These are phyloP conservation scores for Autographa gamma DNA, from an alignment of 2,888 invertebrate genomes.

Conservation along the genomic window DNA sequence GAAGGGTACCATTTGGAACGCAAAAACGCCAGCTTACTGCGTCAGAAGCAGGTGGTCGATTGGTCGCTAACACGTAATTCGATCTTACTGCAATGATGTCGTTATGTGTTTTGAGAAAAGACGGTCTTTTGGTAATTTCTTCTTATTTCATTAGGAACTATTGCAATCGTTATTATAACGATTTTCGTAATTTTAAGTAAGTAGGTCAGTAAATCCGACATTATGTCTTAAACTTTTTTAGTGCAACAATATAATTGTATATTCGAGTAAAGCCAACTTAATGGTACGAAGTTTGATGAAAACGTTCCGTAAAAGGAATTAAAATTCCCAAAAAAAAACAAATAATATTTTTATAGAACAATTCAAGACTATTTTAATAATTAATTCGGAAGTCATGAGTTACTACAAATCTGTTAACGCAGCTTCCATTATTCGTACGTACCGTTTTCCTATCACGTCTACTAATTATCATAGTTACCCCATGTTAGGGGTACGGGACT, in stretches of 20 bases:
- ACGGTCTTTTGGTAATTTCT: not conserved
- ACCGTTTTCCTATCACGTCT: conserved; percentile 3
- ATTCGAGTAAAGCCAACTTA: no score
- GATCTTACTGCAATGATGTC: conserved; percentile 50
- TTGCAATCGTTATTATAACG: no score
- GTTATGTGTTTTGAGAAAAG: not conserved
- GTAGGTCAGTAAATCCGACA: no score
- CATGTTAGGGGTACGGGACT: conserved; percentile 1
- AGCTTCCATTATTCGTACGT: conserved; percentile 5
- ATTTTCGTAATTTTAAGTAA: no score
- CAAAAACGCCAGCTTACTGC: conserved; percentile 67
- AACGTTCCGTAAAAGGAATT: no score
- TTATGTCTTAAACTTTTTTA: no score
- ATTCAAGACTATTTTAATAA: not conserved
- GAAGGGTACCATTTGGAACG: conserved; percentile 71
- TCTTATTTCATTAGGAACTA: no score
- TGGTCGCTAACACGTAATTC: conserved; percentile 56
- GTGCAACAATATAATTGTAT: no score
- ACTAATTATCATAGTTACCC: conserved; percentile 5
- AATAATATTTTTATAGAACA: not conserved
- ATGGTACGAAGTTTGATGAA: no score
- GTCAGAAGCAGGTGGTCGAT: conserved; percentile 61
- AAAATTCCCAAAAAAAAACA: not conserved
- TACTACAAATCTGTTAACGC: not conserved
- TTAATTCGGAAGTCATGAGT: not conserved